phyloP scores from a whole-genome alignment of 2,888 invertebrate genomes.

The Drosophila hamatofila region DNA sequence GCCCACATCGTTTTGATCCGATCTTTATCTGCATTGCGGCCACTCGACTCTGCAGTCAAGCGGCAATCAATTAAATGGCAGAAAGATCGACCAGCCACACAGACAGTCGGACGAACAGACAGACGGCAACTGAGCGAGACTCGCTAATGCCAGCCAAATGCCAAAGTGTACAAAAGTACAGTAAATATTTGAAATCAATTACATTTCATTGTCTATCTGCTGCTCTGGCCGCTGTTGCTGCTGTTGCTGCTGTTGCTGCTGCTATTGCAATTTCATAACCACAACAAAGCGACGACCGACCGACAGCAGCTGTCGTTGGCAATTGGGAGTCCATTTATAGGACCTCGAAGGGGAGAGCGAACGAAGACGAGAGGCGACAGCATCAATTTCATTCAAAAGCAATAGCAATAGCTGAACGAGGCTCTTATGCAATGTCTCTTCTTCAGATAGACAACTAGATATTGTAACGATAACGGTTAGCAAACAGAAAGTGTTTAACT shows the following conservation, averaged over 20 bases:
- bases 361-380: not conserved
- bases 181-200: conserved; percentile 79
- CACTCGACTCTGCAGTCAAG: conserved; percentile 68
- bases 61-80: conserved; percentile 71
- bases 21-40: conserved; percentile 54
- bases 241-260: not conserved
- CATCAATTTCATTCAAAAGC: conserved; percentile 5
- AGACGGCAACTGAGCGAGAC: conserved; percentile 8
- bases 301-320: conserved; percentile 30
- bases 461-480: not conserved
- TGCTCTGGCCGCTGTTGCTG: conserved; percentile 25
- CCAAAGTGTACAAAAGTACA: conserved; percentile 49
- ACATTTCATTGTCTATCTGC: conserved; percentile 61
- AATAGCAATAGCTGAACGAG: not conserved
- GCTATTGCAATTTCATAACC: conserved; percentile 72
- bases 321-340: conserved; percentile 37
- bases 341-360: conserved; percentile 10
- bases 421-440: not conserved
- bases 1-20: conserved; percentile 50
- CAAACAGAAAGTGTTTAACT: not conserved
- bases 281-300: conserved; percentile 59
- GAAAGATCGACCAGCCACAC: conserved; percentile 12
- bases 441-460: not conserved
- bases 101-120: not conserved
- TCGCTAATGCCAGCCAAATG: conserved; percentile 43